Percentiles rank a stretch among this genome's conserved stretches.
Evolutionary conservation across 2,113 vertebrate genomes (phyloP).

Genomic region (Stomatorhinus ivindoensis): DNA sequence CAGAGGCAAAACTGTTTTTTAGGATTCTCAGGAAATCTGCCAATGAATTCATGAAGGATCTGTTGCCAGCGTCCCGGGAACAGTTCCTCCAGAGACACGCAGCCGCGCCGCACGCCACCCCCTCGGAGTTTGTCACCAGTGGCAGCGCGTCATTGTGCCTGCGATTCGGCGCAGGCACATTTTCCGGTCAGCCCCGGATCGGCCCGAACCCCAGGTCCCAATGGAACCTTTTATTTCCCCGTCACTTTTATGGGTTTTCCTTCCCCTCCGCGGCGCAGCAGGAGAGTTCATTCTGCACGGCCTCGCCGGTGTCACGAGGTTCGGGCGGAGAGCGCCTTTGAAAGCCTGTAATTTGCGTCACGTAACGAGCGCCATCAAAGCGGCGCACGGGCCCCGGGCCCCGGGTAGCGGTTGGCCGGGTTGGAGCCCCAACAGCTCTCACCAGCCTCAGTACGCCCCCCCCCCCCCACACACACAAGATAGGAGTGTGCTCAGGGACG

Average conservation of each 20-base stretch:
- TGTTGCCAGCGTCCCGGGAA: too few species aligned
- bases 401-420: conserved; percentile 21
- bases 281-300: conserved; percentile 27
- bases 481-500: not conserved
- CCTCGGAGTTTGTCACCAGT: not conserved
- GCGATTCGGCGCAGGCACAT: not conserved
- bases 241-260: conserved; percentile 26
- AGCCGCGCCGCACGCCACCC: not conserved
- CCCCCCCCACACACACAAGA: conserved; percentile 1
- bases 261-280: not conserved
- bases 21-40: not conserved
- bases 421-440: conserved; percentile 5
- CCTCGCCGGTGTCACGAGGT: conserved; percentile 35
- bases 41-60: not conserved
- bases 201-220: conserved; percentile 20
- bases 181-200: conserved; percentile 15
- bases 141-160: not conserved
- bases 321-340: conserved; percentile 39
- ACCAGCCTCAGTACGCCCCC: not conserved
- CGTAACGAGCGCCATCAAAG: conserved; percentile 47
- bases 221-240: conserved; percentile 28
- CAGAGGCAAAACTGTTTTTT: not conserved
- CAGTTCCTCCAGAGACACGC: not conserved
- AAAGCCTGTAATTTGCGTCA: conserved; percentile 44
- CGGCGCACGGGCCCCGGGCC: conserved; percentile 4